Conservation (phyloP, 2,888 invertebrate species). For the Coleophora deauratella region DNA sequence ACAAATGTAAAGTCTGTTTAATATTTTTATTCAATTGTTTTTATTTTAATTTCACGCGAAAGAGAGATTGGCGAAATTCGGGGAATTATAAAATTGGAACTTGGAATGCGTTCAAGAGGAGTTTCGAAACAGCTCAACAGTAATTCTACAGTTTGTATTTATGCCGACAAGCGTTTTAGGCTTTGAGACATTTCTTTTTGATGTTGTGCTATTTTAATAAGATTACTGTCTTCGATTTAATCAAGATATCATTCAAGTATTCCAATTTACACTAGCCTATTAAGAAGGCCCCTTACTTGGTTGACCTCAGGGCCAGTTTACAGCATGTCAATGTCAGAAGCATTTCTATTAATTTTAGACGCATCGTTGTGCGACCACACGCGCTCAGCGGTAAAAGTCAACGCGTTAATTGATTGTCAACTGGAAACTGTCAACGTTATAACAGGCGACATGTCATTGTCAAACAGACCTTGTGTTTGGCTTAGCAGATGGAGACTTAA, state of each 20-base stretch:
- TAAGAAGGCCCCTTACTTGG: conserved; percentile 21
- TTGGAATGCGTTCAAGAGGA: conserved; percentile 2
- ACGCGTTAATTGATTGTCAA: conserved; percentile 35
- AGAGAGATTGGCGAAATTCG: not conserved
- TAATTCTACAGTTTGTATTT: not conserved
- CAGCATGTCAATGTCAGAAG: conserved; percentile 22
- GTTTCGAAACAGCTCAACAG: not conserved
- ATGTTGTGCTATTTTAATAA: too few relatives aligned
- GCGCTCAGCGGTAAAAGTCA: conserved; percentile 39
- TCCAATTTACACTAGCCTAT: too few relatives aligned
- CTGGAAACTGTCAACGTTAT: conserved; percentile 15
- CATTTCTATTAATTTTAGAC: conserved; percentile 39
- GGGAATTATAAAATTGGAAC: not conserved
- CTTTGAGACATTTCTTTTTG: too few relatives aligned
- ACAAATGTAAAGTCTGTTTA: too few relatives aligned
- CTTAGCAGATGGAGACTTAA: not conserved
- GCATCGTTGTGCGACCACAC: conserved; percentile 47
- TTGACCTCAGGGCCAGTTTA: conserved; percentile 42
- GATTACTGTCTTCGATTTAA: not conserved
- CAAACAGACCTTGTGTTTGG: not conserved
- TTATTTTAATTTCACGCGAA: not conserved
- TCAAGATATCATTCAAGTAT: not conserved
- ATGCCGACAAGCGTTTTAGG: too few relatives aligned
- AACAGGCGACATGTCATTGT: conserved; percentile 12
- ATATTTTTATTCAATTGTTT: too few relatives aligned